Evolutionary conservation across 2,797 vertebrate genomes (phyloP).

Genomic region (Astyanax mexicanus): DNA sequence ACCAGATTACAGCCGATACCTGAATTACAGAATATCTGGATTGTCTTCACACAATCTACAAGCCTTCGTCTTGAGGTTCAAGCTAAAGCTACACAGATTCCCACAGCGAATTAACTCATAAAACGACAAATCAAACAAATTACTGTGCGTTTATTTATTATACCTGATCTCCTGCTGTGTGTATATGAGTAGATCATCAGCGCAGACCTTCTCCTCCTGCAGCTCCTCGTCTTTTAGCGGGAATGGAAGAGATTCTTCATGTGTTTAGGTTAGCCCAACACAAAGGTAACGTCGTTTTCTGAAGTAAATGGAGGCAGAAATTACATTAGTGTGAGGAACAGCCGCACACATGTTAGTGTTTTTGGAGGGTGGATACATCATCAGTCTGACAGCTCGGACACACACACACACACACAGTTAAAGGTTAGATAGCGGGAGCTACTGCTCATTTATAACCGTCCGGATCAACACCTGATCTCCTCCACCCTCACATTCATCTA

Average conservation of each 20-base stretch:
- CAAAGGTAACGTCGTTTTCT: slow-evolving; percentile 66
- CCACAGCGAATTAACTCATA: background rate
- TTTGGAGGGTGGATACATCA: slow-evolving; percentile 70
- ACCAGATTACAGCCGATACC: too few relatives aligned
- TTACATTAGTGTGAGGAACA: slow-evolving; percentile 65
- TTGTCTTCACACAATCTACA: too few relatives aligned
- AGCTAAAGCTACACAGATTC: background rate
- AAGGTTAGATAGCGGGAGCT: background rate
- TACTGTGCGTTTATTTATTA: background rate
- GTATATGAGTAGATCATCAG: background rate
- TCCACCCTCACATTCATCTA: background rate
- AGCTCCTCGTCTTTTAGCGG: background rate
- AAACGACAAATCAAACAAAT: background rate
- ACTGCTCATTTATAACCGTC: background rate
- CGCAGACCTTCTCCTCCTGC: background rate
- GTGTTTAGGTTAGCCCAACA: slow-evolving; percentile 63
- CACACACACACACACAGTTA: too few relatives aligned
- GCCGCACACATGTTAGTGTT: slow-evolving; percentile 75
- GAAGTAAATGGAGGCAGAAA: slow-evolving; percentile 69
- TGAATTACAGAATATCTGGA: too few relatives aligned
- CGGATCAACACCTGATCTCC: too few relatives aligned
- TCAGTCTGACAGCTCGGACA: slow-evolving; percentile 69
- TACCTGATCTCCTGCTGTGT: background rate
- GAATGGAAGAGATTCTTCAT: slow-evolving; percentile 44
- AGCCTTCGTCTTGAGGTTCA: too few relatives aligned